Conservation (phyloP, 2,113 vertebrate genomes). For the Petrocephalus microphthalmus region DNA sequence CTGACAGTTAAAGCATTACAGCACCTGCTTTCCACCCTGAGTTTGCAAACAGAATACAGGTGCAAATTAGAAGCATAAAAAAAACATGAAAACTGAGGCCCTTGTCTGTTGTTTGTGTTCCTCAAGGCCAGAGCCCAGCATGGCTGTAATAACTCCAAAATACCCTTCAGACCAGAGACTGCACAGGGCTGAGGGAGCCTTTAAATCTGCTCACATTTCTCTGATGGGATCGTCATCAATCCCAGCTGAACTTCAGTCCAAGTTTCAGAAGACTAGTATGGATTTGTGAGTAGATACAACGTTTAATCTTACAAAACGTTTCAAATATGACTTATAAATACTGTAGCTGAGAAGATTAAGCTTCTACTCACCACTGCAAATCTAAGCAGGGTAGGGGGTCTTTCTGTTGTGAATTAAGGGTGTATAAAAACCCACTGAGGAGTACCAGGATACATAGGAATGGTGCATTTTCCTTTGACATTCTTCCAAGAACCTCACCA, state of each 20-base stretch:
- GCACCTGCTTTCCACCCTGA: not conserved
- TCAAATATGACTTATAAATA: not conserved
- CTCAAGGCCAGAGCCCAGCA: not conserved
- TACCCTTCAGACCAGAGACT: not conserved
- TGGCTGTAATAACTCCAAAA: not conserved
- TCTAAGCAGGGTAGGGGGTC: not conserved
- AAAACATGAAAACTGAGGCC: not conserved
- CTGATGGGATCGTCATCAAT: not conserved
- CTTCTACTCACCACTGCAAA: not conserved
- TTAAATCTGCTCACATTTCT: not conserved
- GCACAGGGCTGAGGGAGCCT: not conserved
- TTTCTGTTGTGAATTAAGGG: not conserved
- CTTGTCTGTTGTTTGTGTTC: not conserved
- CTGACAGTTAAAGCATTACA: not conserved
- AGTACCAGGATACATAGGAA: not conserved
- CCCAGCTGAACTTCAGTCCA: not conserved
- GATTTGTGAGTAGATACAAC: not conserved
- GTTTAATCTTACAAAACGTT: conserved; percentile 13
- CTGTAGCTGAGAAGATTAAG: not conserved
- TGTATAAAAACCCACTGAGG: not conserved
- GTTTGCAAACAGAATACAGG: not conserved
- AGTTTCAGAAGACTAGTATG: not conserved
- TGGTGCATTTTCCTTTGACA: not conserved
- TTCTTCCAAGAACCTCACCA: not conserved
- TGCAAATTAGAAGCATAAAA: not conserved